Base-by-base conservation (phyloP, 2,797 vertebrate species). In the Pangasius krempfi region DNA sequence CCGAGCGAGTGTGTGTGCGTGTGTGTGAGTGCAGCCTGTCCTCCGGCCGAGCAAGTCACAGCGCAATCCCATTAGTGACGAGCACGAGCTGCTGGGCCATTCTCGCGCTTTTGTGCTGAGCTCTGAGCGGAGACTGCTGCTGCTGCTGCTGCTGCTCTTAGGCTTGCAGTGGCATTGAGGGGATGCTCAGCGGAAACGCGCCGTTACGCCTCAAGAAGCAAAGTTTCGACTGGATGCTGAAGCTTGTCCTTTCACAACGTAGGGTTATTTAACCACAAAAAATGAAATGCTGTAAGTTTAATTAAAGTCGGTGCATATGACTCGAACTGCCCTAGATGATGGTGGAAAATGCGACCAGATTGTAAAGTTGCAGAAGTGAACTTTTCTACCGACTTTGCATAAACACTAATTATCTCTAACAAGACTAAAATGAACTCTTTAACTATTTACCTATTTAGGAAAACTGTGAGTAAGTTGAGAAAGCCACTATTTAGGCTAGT, bases 31-130 rank as follows among this genome's bases (percentile, higher is more conserved):
- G 93, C 94, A 94, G 92, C 94, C 95, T 94, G 94, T 94, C 94
- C 95, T 96, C 92, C 94, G 94, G 94, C 95, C 93, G 95, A 95
- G 94, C 94, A 95, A 94, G 94, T 96, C 96, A 94, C 95, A 93
- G 95, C 96, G 95, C 96, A 96, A 96, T 97, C 96, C 97, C 97
- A 97, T 97, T 95, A 96, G 96, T 96, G 96, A 96, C 88, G 86
- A 86, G 90, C 88, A 92, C 88, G 83, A 91, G 90, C 89, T 93
- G 92, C 91, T 85, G 91, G 80, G 92, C 91, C 94, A 94, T 94
- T 92, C 91, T 96, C 95, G 96, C 95, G 96, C 96, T 96, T 94
- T 54, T 96, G 94, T 94, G 95, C 44, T 44, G 44, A 44, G 44
- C 75, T 94, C 92, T 87, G 87, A 87, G 87, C 91, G 90, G 92